Conservation (phyloP, 2,888 invertebrate species). For the Coleophora flavipennella region DNA sequence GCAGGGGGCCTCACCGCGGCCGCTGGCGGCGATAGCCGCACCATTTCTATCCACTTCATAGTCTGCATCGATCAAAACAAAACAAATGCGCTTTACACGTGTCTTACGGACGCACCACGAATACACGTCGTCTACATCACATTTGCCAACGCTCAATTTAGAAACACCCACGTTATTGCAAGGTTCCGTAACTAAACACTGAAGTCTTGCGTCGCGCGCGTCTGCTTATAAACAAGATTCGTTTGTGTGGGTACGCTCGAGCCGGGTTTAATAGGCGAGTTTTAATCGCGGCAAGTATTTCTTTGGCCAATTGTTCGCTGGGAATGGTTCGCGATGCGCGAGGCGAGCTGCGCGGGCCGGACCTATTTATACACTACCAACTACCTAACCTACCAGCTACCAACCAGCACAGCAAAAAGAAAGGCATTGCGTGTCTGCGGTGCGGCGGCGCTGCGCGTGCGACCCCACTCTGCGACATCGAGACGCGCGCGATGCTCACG, state of each 20-base stretch:
- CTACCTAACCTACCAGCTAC: too few species aligned
- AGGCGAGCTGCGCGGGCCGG: conserved; percentile 37
- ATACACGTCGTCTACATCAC: conserved; percentile 41
- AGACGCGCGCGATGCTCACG: conserved; percentile 18
- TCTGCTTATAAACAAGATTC: conserved; percentile 52
- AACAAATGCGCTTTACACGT: conserved; percentile 8
- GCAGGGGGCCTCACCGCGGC: conserved; percentile 29
- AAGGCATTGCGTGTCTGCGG: conserved; percentile 26
- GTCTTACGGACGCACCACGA: conserved; percentile 23
- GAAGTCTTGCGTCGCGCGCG: conserved; percentile 34
- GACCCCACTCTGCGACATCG: conserved; percentile 22
- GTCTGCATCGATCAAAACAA: conserved; percentile 49
- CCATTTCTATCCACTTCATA: conserved; percentile 67
- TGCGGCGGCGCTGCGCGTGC: conserved; percentile 28
- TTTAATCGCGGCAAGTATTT: conserved; percentile 30
- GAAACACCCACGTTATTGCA: conserved; percentile 56
- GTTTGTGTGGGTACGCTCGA: conserved; percentile 28
- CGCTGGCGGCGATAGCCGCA: conserved; percentile 35
- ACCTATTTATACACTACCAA: conserved; percentile 43
- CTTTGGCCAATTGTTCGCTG: too few species aligned
- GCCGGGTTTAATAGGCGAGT: conserved; percentile 31
- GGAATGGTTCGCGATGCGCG: conserved; percentile 13
- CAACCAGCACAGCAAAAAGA: conserved; percentile 42
- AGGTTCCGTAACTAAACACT: conserved; percentile 49
- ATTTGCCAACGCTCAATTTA: conserved; percentile 48